Base-by-base conservation (phyloP, 2,888 invertebrate species). In the Trissonchulus sp. region DNA sequence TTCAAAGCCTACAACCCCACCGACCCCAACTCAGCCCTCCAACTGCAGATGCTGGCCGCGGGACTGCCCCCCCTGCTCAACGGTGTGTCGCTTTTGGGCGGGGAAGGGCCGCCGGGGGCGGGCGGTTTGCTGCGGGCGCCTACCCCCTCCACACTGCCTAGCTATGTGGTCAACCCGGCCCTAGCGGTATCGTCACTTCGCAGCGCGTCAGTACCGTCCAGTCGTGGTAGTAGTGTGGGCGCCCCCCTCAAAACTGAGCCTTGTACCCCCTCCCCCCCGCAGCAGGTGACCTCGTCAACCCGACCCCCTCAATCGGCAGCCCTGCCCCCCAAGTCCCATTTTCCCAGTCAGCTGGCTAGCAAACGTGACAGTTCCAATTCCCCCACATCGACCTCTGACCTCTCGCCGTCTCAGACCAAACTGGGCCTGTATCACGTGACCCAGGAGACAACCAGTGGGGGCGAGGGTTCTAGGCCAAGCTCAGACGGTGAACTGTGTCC, bases 1-100 rank as follows among this genome's bases (percentile, higher is more conserved):
- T 76, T 76, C 74, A 74, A 76, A 37, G 74, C 74, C 18, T 76
- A 76, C 76, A 74, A 76, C 60, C 76, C 74, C 2, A 1, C 23
- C 1, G 74, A 76, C 31, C 76, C 76, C 8, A n/a, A 33, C 1
- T 76, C 76, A 48, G 74, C 74, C 30, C 48, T 76, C 30, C 74
- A 76, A 35, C 8, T 76, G 15, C 18, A 23, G n/a, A 3, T n/a
- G 3, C 36, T 69, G 2, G n/a, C n/a, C n/a, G 71, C 35, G 34
- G 36, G 71, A 35, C 71, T 69, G 48, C 48, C 48, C 23, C 23
- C 23, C 8, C 48, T 48, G 23, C 48, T 15, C 8, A 48, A 48
- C 23, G 8, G 23, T 48, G 8, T 23, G 8, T 8, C 48, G 8
- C 23, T 48, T 48, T 23, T 48, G 48, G 48, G 8, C 23, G 8